Conservation (phyloP, 2,113 vertebrate species). For the Protomyctophum bolini region DNA sequence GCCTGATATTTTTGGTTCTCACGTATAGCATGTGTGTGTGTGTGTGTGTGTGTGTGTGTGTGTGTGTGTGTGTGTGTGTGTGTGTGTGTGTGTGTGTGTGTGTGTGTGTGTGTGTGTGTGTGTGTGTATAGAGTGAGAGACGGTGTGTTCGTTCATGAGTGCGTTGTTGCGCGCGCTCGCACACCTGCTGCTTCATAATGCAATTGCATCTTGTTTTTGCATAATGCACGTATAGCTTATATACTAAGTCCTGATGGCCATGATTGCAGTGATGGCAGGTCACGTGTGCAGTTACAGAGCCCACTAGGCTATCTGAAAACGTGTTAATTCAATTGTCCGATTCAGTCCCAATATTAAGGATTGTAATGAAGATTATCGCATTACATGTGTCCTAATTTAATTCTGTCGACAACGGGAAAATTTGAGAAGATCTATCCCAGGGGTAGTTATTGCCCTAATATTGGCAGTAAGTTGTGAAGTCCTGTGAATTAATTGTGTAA, state of each 20-base stretch:
- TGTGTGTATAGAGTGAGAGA: no score
- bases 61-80: slow-evolving; percentile 1
- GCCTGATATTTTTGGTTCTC: no score
- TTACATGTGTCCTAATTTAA: slow-evolving; percentile 74
- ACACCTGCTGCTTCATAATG: no score
- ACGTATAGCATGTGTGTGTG: background rate
- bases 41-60: background rate
- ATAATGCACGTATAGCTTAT: no score
- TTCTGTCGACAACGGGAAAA: slow-evolving; percentile 66
- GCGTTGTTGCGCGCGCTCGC: no score
- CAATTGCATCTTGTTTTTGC: no score
- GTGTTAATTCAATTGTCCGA: slow-evolving; percentile 76
- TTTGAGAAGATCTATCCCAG: slow-evolving; percentile 56
- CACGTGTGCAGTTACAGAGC: slow-evolving; percentile 2
- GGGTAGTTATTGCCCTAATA: slow-evolving; percentile 28
- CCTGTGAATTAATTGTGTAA: slow-evolving; percentile 27
- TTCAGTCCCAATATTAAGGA: slow-evolving; percentile 66
- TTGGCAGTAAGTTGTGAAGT: slow-evolving; percentile 36
- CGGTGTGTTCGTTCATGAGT: no score
- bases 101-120: background rate
- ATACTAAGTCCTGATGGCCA: no score
- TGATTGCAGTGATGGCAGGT: no score
- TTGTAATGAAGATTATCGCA: slow-evolving; percentile 78
- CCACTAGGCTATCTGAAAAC: slow-evolving; percentile 65
- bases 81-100: background rate